Base-by-base conservation (phyloP, 2,888 invertebrate genomes). In the Alcis repandata region DNA sequence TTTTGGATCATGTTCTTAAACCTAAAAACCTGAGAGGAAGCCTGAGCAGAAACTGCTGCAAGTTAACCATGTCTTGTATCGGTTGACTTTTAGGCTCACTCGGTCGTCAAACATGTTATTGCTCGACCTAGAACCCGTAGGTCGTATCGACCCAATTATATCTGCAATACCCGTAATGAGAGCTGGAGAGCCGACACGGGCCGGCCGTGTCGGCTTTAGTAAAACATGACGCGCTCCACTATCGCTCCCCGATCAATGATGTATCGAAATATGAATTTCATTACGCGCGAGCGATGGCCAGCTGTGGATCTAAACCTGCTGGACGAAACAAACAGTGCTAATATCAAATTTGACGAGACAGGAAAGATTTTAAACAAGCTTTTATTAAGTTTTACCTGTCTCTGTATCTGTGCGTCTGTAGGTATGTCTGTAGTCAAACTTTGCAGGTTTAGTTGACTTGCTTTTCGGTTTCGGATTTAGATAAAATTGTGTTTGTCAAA, bases 221-320 rank as follows among this genome's bases (percentile, higher is more conserved):
- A 86, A 27, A 88, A 88, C 87, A 89, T 87, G 87, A 88, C 86
- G 79, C 75, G n/a, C 76, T 74, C 73, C 77, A 83, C 86, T 86
- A 88, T 89, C 88, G 79, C 82, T 79, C 82, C 86, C 83, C 87
- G 82, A 88, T 88, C 88, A 82, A 84, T 89, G 88, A 89, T 88
- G 86, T 84, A 88, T 89, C 86, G 88, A 83, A 79, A 85, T 83
- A 80, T 80, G 83, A 80, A 79, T 84, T 86, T 83, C 82, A 85
- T 86, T 83, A 85, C 82, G 79, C 77, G 74, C 69, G 69, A 74
- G 69, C 68, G 65, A 58, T 53, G 69, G 69, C 64, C 40, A 69
- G 58, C 1, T 53, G 36, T 33, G 20, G 20, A 17, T 15, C 3
- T 10, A 15, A 32, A 15, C 27, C n/a, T n/a, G 8, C 46, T 46